A percentile compares a stretch with the other conserved stretches of the same genome.
phyloP scores from a whole-genome alignment of 2,888 invertebrate genomes.

The Monopis laevigella region DNA sequence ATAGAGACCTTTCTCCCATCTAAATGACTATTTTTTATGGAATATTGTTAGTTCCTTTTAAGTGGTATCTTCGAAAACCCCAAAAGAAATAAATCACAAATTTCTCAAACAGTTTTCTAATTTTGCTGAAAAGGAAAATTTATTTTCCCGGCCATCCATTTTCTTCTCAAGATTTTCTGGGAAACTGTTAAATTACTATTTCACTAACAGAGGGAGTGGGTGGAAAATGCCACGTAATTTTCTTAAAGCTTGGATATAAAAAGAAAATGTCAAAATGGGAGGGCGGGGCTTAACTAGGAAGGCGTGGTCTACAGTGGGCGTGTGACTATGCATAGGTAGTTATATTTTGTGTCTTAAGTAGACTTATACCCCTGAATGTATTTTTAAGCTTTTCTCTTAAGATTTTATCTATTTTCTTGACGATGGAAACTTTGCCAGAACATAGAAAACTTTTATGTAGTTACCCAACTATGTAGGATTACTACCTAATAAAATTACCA shows the following conservation, averaged over 20 bases:
- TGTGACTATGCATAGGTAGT: not conserved
- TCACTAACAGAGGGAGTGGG: constrained; percentile 3
- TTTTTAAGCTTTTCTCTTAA: not conserved
- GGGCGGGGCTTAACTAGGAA: constrained; percentile 25
- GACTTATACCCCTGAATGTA: not conserved
- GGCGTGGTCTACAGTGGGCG: not conserved
- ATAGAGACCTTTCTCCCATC: too few relatives aligned
- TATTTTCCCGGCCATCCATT: constrained; percentile 4
- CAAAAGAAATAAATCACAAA: too few relatives aligned
- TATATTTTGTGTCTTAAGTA: not conserved
- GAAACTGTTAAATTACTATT: constrained; percentile 8
- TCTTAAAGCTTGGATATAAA: constrained; percentile 7
- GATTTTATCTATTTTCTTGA: not conserved
- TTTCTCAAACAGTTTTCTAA: constrained; percentile 1
- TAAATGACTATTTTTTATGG: too few relatives aligned
- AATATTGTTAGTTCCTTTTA: too few relatives aligned
- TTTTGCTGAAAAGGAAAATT: not conserved
- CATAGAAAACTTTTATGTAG: too few relatives aligned
- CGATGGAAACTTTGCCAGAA: too few relatives aligned
- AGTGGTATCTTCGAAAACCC: too few relatives aligned
- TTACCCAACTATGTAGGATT: too few relatives aligned
- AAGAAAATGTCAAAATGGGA: constrained; percentile 18
- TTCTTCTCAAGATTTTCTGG: constrained; percentile 3
- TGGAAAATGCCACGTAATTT: constrained; percentile 1
- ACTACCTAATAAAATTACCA: too few relatives aligned